These are phyloP conservation scores for Bombyx mandarina DNA, from an alignment of 1,140 invertebrate species.

Conservation along the genomic window DNA sequence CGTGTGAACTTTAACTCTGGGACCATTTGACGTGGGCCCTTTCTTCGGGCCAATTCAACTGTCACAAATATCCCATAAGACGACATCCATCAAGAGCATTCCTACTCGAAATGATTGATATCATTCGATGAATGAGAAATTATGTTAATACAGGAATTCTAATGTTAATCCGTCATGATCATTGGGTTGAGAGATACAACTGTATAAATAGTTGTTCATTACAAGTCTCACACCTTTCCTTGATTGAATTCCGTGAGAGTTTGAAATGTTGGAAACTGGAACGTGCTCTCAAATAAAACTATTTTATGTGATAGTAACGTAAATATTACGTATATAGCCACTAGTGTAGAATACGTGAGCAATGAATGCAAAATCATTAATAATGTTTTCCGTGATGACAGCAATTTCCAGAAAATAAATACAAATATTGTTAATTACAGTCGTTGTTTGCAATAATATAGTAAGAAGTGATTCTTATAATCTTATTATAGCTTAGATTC, in stretches of 20 bases:
- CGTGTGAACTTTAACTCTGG: slow-evolving; percentile 51
- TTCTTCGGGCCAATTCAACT: slow-evolving; percentile 50
- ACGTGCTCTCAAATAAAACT: not conserved
- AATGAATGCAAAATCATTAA: too few species aligned
- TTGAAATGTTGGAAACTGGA: slow-evolving; percentile 6
- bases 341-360: too few species aligned
- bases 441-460: too few species aligned
- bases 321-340: not conserved
- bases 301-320: not conserved
- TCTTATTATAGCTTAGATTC: too few species aligned
- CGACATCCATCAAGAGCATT: slow-evolving; percentile 32
- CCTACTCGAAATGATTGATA: slow-evolving; percentile 44
- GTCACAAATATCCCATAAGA: slow-evolving; percentile 50
- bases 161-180: slow-evolving; percentile 59
- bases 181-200: slow-evolving; percentile 38
- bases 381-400: too few species aligned
- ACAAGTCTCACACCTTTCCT: slow-evolving; percentile 39
- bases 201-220: slow-evolving; percentile 48
- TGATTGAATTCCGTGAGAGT: slow-evolving; percentile 10
- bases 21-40: slow-evolving; percentile 24
- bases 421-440: too few species aligned
- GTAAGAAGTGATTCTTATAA: too few species aligned
- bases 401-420: too few species aligned
- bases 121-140: slow-evolving; percentile 47
- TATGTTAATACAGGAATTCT: slow-evolving; percentile 55